These are phyloP conservation scores for Herpetotheres cachinnans DNA, from an alignment of 2,113 vertebrate genomes.

Conservation along the genomic window DNA sequence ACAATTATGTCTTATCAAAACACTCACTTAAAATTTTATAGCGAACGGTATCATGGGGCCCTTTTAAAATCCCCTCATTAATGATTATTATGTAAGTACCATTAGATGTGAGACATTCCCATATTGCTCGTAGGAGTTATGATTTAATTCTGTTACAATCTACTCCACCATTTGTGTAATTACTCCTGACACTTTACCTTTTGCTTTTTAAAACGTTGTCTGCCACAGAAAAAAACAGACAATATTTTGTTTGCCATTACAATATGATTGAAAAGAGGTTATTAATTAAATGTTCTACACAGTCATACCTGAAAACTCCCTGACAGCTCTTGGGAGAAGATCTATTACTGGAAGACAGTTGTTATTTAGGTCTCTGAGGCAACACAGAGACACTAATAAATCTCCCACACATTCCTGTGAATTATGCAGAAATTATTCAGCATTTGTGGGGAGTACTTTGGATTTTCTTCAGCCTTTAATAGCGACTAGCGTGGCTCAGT, in stretches of 20 bases:
- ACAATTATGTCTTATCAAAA: slow-evolving; percentile 33
- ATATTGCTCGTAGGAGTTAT: background rate
- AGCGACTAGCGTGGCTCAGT: background rate
- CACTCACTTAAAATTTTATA: slow-evolving; percentile 1
- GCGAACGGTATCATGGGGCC: background rate
- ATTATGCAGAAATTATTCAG: background rate
- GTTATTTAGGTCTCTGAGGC: background rate
- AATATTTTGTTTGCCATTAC: background rate
- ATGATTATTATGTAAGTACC: slow-evolving; percentile 4
- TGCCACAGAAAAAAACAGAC: background rate
- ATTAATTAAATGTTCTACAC: slow-evolving; percentile 4
- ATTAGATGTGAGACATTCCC: background rate
- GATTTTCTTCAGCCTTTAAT: background rate
- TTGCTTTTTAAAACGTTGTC: slow-evolving; percentile 13
- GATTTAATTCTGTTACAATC: slow-evolving; percentile 25
- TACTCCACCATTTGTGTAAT: background rate
- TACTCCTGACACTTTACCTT: slow-evolving; percentile 11
- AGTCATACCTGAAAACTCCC: background rate
- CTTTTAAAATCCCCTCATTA: slow-evolving; percentile 24
- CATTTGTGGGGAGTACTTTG: background rate
- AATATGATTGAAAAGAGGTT: background rate
- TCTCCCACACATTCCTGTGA: background rate
- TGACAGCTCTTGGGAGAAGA: background rate
- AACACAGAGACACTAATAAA: background rate
- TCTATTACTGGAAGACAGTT: background rate